These are phyloP conservation scores for Bovichtus diacanthus DNA, from an alignment of 2,797 vertebrate species.

Conservation along the genomic window DNA sequence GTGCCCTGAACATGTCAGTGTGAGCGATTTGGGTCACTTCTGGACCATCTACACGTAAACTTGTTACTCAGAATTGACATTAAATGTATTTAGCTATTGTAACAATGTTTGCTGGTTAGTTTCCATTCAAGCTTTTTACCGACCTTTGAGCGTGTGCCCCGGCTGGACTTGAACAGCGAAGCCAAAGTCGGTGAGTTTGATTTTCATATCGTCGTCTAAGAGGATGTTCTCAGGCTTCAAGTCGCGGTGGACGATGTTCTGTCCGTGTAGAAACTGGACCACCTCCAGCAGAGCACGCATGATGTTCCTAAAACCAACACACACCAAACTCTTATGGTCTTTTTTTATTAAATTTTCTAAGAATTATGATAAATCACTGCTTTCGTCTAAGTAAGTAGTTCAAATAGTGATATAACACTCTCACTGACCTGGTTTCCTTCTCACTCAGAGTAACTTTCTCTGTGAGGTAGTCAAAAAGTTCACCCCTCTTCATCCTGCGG, in stretches of 20 bases:
- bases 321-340: background rate
- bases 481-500: slow-evolving; percentile 94
- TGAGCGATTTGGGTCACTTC: background rate
- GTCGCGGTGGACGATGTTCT: slow-evolving; percentile 95
- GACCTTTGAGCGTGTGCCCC: slow-evolving; percentile 91
- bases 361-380: background rate
- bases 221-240: slow-evolving; percentile 98
- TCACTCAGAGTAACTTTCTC: slow-evolving; percentile 97
- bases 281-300: slow-evolving; percentile 95
- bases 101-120: background rate
- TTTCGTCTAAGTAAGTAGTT: background rate
- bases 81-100: background rate
- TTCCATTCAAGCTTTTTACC: slow-evolving; percentile 18
- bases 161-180: slow-evolving; percentile 90
- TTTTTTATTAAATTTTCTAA: background rate
- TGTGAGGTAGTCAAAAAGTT: slow-evolving; percentile 98
- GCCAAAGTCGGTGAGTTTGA: slow-evolving; percentile 97
- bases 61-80: background rate
- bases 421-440: slow-evolving; percentile 94
- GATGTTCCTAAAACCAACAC: slow-evolving; percentile 88
- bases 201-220: slow-evolving; percentile 95
- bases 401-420: background rate
- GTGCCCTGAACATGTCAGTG: background rate
- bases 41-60: background rate
- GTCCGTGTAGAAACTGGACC: slow-evolving; percentile 90